A percentile compares a stretch with the other conserved stretches of the same genome.
Evolutionary conservation across 2,888 invertebrate species (phyloP).

Genomic region (Dolichomitus sp.): DNA sequence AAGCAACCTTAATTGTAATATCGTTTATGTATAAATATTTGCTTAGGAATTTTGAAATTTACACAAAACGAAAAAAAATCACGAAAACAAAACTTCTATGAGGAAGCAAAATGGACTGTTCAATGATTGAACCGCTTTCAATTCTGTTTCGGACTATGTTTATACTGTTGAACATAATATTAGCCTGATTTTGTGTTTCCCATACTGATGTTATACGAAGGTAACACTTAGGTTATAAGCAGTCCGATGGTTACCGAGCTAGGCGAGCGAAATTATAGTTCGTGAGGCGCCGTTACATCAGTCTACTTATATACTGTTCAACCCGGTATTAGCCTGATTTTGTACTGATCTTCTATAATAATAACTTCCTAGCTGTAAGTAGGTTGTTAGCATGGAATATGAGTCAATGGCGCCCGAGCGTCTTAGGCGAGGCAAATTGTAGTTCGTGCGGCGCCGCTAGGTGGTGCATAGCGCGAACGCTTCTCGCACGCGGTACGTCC

Average conservation of each 20-base stretch:
- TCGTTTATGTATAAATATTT: too few relatives aligned
- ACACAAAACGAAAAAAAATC: too few relatives aligned
- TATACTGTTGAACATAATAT: neutral
- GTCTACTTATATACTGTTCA: neutral
- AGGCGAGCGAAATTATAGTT: neutral
- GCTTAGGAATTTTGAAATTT: too few relatives aligned
- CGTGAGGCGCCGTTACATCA: neutral
- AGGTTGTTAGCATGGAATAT: neutral
- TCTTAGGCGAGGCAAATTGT: neutral
- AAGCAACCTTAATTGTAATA: too few relatives aligned
- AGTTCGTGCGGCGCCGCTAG: slow-evolving; percentile 8
- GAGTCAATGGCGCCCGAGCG: neutral
- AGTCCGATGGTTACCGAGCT: neutral
- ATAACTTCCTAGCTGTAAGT: neutral
- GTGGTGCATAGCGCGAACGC: neutral
- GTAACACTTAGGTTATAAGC: neutral
- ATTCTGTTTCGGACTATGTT: neutral
- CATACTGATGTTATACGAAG: neutral
- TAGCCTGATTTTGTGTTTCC: neutral
- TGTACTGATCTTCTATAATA: neutral
- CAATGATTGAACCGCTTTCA: neutral
- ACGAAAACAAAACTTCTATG: too few relatives aligned
- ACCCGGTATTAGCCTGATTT: slow-evolving; percentile 1
- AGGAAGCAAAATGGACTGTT: neutral
- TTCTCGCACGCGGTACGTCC: neutral